phyloP scores from a whole-genome alignment of 1,140 invertebrate genomes.

The Ridgeia piscesae region DNA sequence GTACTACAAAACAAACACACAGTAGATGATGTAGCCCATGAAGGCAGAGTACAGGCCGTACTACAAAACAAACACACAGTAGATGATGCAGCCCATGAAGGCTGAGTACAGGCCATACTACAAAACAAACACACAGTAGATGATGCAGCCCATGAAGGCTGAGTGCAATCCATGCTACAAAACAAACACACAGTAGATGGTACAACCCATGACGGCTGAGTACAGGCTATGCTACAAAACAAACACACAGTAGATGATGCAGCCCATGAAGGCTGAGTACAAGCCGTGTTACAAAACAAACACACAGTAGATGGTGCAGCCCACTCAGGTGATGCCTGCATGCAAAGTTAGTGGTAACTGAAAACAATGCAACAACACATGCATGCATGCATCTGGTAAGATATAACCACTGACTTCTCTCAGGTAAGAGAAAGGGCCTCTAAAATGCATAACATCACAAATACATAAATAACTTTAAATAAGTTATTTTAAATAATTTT shows the following conservation, averaged over 20 bases:
- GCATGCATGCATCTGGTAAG: no score
- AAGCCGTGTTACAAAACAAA: conserved; percentile 65
- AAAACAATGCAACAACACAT: neutral
- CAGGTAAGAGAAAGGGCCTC: no score
- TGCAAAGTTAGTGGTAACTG: no score
- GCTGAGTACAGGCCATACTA: conserved; percentile 82
- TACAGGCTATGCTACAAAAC: conserved; percentile 76
- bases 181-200: conserved; percentile 71
- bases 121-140: conserved; percentile 69
- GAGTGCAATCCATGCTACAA: conserved; percentile 81
- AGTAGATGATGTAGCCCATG: conserved; percentile 86
- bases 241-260: conserved; percentile 74
- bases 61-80: conserved; percentile 65
- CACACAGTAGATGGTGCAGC: conserved; percentile 23
- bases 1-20: conserved; percentile 55
- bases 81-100: conserved; percentile 87
- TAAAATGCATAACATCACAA: no score
- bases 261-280: conserved; percentile 89
- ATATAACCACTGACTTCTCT: no score
- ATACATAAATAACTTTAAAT: no score
- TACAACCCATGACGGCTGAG: conserved; percentile 86
- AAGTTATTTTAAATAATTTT: neutral
- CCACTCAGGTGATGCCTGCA: no score
- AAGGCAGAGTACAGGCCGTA: conserved; percentile 87
- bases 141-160: conserved; percentile 85